A percentile compares a stretch with the other conserved stretches of the same genome.
phyloP scores from a whole-genome alignment of 1,140 invertebrate genomes.

The Sycophaga agraensis region DNA sequence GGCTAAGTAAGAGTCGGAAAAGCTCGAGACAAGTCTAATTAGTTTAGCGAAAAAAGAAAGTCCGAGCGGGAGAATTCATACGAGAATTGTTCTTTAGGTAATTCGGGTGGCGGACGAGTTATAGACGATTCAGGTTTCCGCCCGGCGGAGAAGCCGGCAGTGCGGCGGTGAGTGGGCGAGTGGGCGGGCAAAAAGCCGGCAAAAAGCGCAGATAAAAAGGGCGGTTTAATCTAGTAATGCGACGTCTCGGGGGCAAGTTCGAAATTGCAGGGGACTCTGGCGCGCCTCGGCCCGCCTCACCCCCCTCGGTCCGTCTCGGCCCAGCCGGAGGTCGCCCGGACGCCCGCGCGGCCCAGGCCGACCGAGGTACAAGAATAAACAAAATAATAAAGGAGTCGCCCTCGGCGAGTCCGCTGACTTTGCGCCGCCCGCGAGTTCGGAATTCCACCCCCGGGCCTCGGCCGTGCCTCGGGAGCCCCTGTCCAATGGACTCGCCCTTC shows the following conservation, averaged over 20 bases:
- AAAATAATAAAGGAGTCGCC: conserved; percentile 40
- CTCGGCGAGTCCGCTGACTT: conserved; percentile 36
- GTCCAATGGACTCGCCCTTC: conserved; percentile 5
- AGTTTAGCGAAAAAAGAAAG: too few species aligned
- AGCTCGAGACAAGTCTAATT: too few species aligned
- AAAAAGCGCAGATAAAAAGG: conserved; percentile 38
- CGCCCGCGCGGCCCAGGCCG: conserved; percentile 25
- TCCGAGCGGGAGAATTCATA: too few species aligned
- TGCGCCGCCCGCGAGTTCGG: conserved; percentile 40
- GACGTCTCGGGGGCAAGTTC: conserved; percentile 36
- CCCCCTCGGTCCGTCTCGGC: conserved; percentile 22
- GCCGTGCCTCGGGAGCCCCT: conserved; percentile 29
- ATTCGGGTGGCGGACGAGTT: too few species aligned
- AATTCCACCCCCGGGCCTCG: conserved; percentile 34
- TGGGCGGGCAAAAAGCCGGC: background rate
- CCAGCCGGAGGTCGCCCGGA: background rate
- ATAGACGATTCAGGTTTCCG: too few species aligned
- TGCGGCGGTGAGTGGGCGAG: background rate
- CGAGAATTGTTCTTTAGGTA: too few species aligned
- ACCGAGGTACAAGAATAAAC: conserved; percentile 34
- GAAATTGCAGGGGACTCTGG: conserved; percentile 34
- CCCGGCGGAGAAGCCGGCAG: too few species aligned
- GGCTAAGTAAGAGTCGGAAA: too few species aligned
- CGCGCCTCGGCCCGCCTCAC: conserved; percentile 25
- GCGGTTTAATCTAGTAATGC: conserved; percentile 47